Conservation (phyloP, 2,888 invertebrate species). For the Schrankia costaestrigalis region DNA sequence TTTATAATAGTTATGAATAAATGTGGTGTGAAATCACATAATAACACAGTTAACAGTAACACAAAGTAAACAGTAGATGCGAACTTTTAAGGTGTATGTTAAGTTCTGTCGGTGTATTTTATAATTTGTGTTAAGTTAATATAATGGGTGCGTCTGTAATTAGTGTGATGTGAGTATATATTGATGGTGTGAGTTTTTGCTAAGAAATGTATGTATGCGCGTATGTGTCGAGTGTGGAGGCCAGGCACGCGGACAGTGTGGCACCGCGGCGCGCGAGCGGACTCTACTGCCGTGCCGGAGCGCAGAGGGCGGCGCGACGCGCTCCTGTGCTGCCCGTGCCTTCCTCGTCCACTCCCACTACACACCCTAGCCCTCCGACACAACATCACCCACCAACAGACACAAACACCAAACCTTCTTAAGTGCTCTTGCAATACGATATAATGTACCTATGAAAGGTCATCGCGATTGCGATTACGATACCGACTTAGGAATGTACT, state of each 20-base stretch:
- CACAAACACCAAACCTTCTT: not conserved
- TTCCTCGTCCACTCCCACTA: too few species aligned
- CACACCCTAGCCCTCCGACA: not conserved
- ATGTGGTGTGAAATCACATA: too few species aligned
- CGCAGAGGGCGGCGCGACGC: too few species aligned
- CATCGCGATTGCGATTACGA: too few species aligned
- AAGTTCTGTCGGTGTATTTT: constrained; percentile 8
- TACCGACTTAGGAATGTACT: too few species aligned
- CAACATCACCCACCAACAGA: not conserved
- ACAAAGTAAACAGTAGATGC: constrained; percentile 6
- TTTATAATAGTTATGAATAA: too few species aligned
- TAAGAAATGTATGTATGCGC: constrained; percentile 9
- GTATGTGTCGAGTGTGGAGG: constrained; percentile 10
- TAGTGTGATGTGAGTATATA: constrained; percentile 5
- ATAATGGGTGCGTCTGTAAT: constrained; percentile 4
- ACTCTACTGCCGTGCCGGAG: too few species aligned
- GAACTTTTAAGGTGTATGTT: constrained; percentile 11
- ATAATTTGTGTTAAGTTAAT: constrained; percentile 1
- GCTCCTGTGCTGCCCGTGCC: too few species aligned
- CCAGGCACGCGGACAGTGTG: too few species aligned
- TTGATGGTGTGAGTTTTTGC: constrained; percentile 10
- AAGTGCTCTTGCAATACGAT: too few species aligned
- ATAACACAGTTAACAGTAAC: constrained; percentile 12
- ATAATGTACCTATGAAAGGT: too few species aligned
- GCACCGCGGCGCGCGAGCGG: too few species aligned